phyloP scores from a whole-genome alignment of 64 coral and sea anemone genomes.

The Stylophora pistillata region DNA sequence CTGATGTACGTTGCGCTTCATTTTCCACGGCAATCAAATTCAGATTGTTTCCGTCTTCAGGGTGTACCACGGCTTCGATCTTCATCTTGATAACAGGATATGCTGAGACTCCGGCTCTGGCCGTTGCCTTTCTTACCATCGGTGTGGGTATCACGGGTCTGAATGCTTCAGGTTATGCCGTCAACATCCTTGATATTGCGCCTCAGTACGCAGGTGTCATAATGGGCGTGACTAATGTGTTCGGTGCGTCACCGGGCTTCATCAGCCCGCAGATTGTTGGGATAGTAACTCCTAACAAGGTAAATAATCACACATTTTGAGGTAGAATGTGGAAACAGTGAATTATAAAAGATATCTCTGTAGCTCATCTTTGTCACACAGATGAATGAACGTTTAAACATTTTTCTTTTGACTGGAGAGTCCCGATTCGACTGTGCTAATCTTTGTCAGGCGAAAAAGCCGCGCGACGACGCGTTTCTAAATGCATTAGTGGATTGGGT shows the following conservation, averaged over 20 bases:
- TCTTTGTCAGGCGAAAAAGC: too few relatives aligned
- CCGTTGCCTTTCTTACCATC: slow-evolving; percentile 84
- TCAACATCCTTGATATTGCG: slow-evolving; percentile 98
- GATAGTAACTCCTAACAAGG: slow-evolving; percentile 93
- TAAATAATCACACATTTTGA: neutral
- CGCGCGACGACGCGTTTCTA: too few relatives aligned
- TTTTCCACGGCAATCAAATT: neutral
- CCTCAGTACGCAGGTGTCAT: slow-evolving; percentile 98
- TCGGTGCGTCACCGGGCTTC: slow-evolving; percentile 94
- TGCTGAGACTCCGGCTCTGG: slow-evolving; percentile 58
- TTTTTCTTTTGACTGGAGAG: too few relatives aligned
- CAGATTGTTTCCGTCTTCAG: slow-evolving; percentile 8
- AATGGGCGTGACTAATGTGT: slow-evolving; percentile 98
- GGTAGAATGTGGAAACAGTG: too few relatives aligned
- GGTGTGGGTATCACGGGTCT: slow-evolving; percentile 97
- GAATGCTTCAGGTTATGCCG: slow-evolving; percentile 96
- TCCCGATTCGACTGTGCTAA: too few relatives aligned
- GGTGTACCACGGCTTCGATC: slow-evolving; percentile 83
- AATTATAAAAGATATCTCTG: neutral
- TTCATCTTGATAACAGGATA: slow-evolving; percentile 92
- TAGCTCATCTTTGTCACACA: neutral
- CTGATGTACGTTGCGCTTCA: neutral
- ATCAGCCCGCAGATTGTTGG: slow-evolving; percentile 98
- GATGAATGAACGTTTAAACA: too few relatives aligned
- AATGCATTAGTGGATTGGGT: too few relatives aligned